These are phyloP conservation scores for Meta bourneti DNA, from an alignment of 2,888 invertebrate genomes.

Conservation along the genomic window DNA sequence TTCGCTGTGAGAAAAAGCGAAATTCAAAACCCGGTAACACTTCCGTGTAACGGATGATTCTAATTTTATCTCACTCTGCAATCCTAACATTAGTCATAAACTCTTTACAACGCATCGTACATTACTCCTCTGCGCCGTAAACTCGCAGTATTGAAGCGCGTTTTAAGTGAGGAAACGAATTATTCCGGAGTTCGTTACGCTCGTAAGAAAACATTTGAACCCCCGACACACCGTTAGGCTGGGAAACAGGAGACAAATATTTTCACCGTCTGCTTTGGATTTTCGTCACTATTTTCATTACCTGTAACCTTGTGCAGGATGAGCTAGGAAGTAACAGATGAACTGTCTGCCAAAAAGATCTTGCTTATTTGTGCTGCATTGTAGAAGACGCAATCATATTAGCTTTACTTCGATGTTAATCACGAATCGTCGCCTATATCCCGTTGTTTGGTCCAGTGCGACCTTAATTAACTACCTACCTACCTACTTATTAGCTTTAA, in stretches of 20 bases:
- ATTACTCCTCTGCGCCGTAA: constrained; percentile 19
- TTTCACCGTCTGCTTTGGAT: neutral
- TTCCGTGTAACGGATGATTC: constrained; percentile 61
- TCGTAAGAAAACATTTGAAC: constrained; percentile 27
- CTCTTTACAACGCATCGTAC: constrained; percentile 52
- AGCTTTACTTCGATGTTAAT: no score
- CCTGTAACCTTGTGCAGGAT: neutral
- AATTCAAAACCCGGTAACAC: constrained; percentile 60
- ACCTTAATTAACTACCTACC: no score
- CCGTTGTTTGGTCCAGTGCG: no score
- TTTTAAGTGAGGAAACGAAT: constrained; percentile 28
- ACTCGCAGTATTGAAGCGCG: constrained; percentile 1
- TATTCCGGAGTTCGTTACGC: constrained; percentile 49
- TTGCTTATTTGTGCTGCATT: neutral
- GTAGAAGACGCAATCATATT: no score
- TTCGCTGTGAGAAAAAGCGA: constrained; percentile 51
- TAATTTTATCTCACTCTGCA: constrained; percentile 54
- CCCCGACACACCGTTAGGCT: constrained; percentile 31
- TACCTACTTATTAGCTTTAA: no score
- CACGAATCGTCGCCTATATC: no score
- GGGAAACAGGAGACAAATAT: neutral
- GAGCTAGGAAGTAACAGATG: neutral
- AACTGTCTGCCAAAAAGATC: neutral
- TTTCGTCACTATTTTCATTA: neutral
- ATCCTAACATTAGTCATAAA: constrained; percentile 69